Evolutionary conservation across 2,113 vertebrate genomes (phyloP), one percentile per base, ranked within the genome.

Genomic region (Rhinolophus sinicus): DNA sequence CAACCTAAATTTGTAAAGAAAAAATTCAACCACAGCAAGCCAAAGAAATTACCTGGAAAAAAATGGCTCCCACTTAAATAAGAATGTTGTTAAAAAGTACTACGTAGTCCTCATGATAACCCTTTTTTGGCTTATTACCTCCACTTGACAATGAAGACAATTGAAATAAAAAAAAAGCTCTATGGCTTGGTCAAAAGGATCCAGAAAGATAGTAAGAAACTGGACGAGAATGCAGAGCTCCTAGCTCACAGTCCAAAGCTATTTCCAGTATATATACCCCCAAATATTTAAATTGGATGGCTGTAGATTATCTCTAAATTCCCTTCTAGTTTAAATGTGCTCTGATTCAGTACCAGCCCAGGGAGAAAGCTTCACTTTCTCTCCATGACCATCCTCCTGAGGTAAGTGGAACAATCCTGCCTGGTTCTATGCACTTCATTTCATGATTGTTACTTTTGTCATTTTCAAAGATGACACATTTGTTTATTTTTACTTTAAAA

Each of bases 401-500:
- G n/a, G 54, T 35, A 33, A 81, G 64, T 80, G 54, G 10, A 85
- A 26, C 6, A 30, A 6, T 60, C 76, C 81, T 86, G 35, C 75
- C n/a, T 81, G 62, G 11, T 26, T 65, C 70, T 88, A 18, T 2
- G 24, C 40, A n/a, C 18, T 73, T 70, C 62, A 69, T 33, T 77
- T 95, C 30, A 26, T 18, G 8, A n/a, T 24, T 70, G 50, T 60
- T 65, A 58, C 12, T 64, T 64, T 14, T 28, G 40, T 84, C n/a
- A 75, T 85, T 96, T 93, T 87, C 52, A 62, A 86, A 94, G 50
- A 69, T 44, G 44, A 28, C 44, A 38, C 6, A 30, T 84, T 88
- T 40, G 64, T 30, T 85, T 92, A 52, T 62, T 90, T 97, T 92
- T 54, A 69, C 77, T 83, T 95, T 8, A 76, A 92, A 50, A 76